Evolutionary conservation across 2,113 vertebrate genomes (phyloP).

Genomic region (Antechinus flavipes): DNA sequence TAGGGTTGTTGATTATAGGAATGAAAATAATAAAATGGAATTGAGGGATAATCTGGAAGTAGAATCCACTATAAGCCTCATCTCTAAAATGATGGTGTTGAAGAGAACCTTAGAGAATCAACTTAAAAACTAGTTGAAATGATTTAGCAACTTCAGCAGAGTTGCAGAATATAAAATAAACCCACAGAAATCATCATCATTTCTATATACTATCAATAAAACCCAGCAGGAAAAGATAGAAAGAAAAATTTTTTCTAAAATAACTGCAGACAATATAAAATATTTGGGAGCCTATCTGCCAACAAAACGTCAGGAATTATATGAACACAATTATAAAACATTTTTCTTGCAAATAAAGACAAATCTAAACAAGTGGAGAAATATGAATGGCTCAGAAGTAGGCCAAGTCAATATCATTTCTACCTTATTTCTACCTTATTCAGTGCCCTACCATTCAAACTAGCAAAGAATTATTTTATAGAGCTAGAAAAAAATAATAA

Average conservation of each 20-base stretch:
- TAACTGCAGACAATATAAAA: background rate
- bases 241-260: background rate
- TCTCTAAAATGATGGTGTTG: background rate
- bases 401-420: background rate
- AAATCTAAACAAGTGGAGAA: background rate
- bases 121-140: background rate
- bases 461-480: background rate
- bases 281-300: background rate
- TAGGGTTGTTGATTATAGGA: background rate
- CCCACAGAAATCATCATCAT: background rate
- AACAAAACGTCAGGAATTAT: background rate
- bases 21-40: background rate
- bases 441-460: background rate
- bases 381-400: background rate
- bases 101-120: background rate
- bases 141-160: background rate
- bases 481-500: background rate
- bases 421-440: background rate
- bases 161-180: background rate
- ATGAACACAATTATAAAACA: background rate
- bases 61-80: background rate
- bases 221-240: background rate
- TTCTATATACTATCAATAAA: background rate
- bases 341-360: background rate
- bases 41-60: background rate